These are phyloP conservation scores for Polyommatus icarus DNA, from an alignment of 2,888 invertebrate genomes.

Conservation along the genomic window DNA sequence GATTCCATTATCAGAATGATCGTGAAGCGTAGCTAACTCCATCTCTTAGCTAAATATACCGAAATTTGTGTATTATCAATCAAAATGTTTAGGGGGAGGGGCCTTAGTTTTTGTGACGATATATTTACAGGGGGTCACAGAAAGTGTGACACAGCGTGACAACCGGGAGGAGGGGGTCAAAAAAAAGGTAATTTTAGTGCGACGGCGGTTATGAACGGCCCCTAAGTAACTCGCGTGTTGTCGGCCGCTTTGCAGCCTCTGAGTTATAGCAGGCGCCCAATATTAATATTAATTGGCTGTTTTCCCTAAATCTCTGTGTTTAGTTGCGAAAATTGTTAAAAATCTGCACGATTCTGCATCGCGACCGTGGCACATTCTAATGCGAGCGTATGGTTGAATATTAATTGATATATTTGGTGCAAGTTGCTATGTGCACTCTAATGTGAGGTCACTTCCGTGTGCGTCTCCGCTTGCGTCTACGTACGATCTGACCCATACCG, in stretches of 20 bases:
- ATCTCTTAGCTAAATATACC: not conserved
- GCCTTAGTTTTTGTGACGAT: too few species aligned
- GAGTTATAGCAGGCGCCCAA: not conserved
- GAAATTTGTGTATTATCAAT: too few species aligned
- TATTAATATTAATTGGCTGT: constrained; percentile 25
- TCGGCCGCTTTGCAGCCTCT: constrained; percentile 8
- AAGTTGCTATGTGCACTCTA: constrained; percentile 17
- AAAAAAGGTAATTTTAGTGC: too few species aligned
- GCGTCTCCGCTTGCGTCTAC: not conserved
- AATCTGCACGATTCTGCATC: constrained; percentile 36
- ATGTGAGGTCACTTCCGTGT: constrained; percentile 6
- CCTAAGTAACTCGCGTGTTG: not conserved
- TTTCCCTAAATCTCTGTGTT: constrained; percentile 18
- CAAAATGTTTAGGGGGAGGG: too few species aligned
- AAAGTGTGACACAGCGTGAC: too few species aligned
- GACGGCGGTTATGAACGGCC: too few species aligned
- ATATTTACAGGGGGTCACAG: too few species aligned
- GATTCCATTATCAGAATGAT: not conserved
- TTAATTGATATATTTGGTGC: constrained; percentile 34
- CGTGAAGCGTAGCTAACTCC: not conserved
- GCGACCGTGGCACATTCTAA: constrained; percentile 38
- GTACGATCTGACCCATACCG: not conserved
- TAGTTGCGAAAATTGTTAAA: constrained; percentile 26
- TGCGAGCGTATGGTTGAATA: constrained; percentile 33
- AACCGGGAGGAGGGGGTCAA: too few species aligned